Percentiles rank a stretch among this genome's conserved stretches.
Conservation (phyloP, 2,797 vertebrate species). For the Xiphophorus birchmanni region DNA sequence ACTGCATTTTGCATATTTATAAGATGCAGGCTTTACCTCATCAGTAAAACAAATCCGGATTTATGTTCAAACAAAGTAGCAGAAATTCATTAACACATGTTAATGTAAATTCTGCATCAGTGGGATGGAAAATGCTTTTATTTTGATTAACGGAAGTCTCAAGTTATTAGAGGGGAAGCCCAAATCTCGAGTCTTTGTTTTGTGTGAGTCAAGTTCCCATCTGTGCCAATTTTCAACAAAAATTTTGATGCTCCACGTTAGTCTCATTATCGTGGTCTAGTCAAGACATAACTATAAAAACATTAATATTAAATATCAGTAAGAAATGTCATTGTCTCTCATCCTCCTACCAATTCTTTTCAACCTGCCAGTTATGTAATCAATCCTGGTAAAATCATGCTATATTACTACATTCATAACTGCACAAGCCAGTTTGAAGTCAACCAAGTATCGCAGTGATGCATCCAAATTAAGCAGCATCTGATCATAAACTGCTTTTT, state of each 20-base stretch:
- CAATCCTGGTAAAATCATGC: background rate
- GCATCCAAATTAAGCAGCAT: background rate
- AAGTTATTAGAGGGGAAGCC: background rate
- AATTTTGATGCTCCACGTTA: background rate
- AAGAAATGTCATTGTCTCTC: background rate
- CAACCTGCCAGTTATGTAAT: background rate
- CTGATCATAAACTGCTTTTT: background rate
- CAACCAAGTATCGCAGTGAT: background rate
- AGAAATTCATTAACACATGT: background rate
- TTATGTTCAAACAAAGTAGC: background rate
- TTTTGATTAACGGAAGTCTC: background rate
- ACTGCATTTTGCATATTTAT: background rate
- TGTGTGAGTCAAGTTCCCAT: background rate
- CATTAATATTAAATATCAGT: background rate
- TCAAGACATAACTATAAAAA: background rate
- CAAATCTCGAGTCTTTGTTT: background rate
- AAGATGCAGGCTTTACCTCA: background rate
- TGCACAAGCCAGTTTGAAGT: background rate
- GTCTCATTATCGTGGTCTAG: background rate
- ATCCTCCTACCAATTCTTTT: background rate
- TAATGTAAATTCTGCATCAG: background rate
- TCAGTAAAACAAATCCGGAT: background rate
- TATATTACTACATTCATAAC: background rate
- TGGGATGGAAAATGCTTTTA: background rate
- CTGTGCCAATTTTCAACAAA: background rate